Conservation (phyloP, 23 tunicate genomes). For the Trididemnum miniatum region DNA sequence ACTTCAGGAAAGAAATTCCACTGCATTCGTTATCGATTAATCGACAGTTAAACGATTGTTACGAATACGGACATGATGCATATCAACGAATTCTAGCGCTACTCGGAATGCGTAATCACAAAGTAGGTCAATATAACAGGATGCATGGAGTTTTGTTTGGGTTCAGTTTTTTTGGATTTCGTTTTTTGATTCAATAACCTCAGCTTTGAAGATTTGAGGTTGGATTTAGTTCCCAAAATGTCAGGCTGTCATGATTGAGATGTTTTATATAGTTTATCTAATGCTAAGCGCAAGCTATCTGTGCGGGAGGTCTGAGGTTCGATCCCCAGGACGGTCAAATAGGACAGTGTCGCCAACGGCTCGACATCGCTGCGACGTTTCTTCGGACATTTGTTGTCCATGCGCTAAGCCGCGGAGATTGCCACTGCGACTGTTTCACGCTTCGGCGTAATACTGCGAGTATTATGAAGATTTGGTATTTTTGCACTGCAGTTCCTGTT, state of each 20-base stretch:
- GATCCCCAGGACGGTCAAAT: background rate
- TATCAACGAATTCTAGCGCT: background rate
- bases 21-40: background rate
- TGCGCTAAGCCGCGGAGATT: background rate
- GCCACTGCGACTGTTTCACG: background rate
- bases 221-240: too few species aligned
- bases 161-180: too few species aligned
- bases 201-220: too few species aligned
- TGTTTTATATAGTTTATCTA: background rate
- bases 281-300: background rate
- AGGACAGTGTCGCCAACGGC: background rate
- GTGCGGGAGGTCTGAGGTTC: background rate
- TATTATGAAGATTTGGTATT: background rate
- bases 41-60: constrained; percentile 3
- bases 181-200: too few species aligned
- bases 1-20: background rate
- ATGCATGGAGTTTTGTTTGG: too few species aligned
- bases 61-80: background rate
- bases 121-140: background rate
- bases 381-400: background rate
- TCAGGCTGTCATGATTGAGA: too few species aligned
- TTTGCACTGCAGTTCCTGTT: too few species aligned
- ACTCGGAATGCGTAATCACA: background rate
- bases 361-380: background rate
- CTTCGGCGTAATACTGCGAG: background rate